Conservation (phyloP, 1,140 invertebrate species). For the Himalopsyche phryganea region DNA sequence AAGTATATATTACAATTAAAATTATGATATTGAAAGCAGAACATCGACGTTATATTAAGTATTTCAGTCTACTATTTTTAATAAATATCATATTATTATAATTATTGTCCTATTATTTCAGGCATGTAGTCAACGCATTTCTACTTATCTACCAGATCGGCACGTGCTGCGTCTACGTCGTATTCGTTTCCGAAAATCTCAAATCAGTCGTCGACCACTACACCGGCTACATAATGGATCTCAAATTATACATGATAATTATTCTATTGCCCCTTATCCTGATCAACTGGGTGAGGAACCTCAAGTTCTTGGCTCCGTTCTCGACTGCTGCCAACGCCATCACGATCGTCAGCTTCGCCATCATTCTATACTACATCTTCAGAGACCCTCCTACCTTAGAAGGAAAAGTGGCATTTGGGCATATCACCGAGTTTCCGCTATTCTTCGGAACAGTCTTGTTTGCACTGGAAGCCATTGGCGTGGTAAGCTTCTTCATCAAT, state of each 20-base stretch:
- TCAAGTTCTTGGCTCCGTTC: constrained; percentile 72
- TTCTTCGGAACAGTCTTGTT: constrained; percentile 66
- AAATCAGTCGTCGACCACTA: constrained; percentile 57
- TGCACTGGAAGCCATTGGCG: constrained; percentile 64
- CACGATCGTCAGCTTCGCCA: constrained; percentile 60
- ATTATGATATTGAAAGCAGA: no score
- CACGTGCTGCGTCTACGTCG: constrained; percentile 84
- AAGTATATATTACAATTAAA: no score
- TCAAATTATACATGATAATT: constrained; percentile 55
- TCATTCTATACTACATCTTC: constrained; percentile 70
- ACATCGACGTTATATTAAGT: no score
- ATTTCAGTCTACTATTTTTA: no score
- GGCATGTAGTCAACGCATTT: constrained; percentile 63
- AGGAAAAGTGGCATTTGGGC: constrained; percentile 44
- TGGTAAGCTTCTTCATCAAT: constrained; percentile 46
- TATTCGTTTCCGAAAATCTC: constrained; percentile 76
- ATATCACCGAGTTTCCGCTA: constrained; percentile 53
- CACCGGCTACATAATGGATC: constrained; percentile 38
- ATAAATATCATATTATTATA: no score
- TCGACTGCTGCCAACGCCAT: constrained; percentile 69
- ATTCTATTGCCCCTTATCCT: constrained; percentile 64
- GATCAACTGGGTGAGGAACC: constrained; percentile 66
- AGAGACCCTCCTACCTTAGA: constrained; percentile 54
- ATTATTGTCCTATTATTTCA: no score
- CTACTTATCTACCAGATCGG: constrained; percentile 81